Evolutionary conservation across 2,113 vertebrate genomes (phyloP).

Genomic region (Morone chrysops): DNA sequence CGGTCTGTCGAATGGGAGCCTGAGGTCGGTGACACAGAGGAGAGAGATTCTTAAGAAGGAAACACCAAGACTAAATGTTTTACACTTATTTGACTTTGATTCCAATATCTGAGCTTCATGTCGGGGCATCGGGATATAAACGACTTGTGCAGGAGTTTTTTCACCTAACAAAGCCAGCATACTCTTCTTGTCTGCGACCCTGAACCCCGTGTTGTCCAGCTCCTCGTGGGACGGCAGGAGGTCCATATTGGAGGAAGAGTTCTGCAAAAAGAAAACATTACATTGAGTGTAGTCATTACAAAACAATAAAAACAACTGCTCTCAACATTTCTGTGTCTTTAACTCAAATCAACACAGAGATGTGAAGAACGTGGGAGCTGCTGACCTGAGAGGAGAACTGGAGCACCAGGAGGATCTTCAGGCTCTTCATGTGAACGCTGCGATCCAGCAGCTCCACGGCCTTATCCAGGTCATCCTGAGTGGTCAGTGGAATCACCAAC

Average conservation of each 20-base stretch:
- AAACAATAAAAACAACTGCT: no score
- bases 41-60: not conserved
- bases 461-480: constrained; percentile 98
- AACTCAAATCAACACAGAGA: not conserved
- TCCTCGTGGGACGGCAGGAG: constrained; percentile 89
- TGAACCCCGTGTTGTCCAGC: constrained; percentile 92
- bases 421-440: constrained; percentile 98
- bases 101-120: not conserved
- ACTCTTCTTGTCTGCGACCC: constrained; percentile 87
- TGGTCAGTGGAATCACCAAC: constrained; percentile 96
- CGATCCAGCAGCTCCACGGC: constrained; percentile 96
- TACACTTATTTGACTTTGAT: not conserved
- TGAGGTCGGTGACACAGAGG: constrained; percentile 49
- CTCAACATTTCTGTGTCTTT: no score
- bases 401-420: constrained; percentile 95
- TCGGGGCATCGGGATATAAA: not conserved
- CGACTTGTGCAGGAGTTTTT: not conserved
- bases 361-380: not conserved
- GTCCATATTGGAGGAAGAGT: constrained; percentile 87
- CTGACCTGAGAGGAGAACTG: constrained; percentile 91
- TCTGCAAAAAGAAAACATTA: constrained; percentile 49
- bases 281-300: no score
- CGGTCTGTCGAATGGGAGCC: constrained; percentile 92
- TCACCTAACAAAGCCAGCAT: constrained; percentile 89
- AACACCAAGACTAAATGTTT: not conserved